Conservation (phyloP, 2,888 invertebrate species). For the Panzeria rudis region DNA sequence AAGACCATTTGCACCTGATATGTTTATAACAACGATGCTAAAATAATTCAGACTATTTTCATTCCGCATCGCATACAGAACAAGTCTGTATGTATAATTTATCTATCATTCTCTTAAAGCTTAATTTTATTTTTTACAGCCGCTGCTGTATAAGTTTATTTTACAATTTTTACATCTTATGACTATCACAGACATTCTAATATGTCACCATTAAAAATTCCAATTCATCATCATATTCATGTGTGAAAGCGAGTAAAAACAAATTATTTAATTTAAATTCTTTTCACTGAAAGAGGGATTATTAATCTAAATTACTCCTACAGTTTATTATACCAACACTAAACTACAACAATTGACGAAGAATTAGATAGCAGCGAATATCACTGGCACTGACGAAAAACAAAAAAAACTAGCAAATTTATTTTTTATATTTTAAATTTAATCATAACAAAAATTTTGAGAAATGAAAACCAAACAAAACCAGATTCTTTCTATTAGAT, state of each 20-base stretch:
- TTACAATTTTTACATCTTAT: neutral
- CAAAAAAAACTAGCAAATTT: constrained; percentile 10
- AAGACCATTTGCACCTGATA: too few species aligned
- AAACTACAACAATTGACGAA: constrained; percentile 16
- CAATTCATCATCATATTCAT: neutral
- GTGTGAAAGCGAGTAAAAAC: constrained; percentile 5
- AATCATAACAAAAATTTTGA: constrained; percentile 60
- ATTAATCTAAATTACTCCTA: constrained; percentile 48
- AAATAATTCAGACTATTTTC: too few species aligned
- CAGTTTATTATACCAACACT: constrained; percentile 23
- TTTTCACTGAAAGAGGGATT: constrained; percentile 18
- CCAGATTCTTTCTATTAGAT: constrained; percentile 17
- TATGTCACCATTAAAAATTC: constrained; percentile 8
- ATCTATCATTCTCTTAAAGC: neutral
- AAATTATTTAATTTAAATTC: constrained; percentile 60
- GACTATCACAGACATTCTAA: constrained; percentile 13
- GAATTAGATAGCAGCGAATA: constrained; percentile 12
- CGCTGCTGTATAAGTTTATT: neutral
- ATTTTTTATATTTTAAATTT: constrained; percentile 46
- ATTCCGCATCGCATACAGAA: too few species aligned
- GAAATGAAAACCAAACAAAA: constrained; percentile 36
- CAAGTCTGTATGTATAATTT: neutral
- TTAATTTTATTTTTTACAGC: neutral
- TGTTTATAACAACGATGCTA: too few species aligned
- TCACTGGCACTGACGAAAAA: constrained; percentile 13